phyloP scores from a whole-genome alignment of 2,888 invertebrate genomes.

The Drosophila infuscata region DNA sequence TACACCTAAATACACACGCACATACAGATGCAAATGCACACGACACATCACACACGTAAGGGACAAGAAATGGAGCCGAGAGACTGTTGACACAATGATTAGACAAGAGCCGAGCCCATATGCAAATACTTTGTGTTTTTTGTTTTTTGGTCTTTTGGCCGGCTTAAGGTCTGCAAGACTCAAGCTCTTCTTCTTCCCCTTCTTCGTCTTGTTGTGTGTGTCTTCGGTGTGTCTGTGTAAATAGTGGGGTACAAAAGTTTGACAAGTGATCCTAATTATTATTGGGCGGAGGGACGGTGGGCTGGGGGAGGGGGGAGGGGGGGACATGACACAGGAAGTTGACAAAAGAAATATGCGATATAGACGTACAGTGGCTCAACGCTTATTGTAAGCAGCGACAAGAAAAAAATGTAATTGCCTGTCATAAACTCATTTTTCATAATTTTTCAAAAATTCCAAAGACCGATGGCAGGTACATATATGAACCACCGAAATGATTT shows the following conservation, averaged over 20 bases:
- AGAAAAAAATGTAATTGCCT: too few relatives aligned
- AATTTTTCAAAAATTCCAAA: too few relatives aligned
- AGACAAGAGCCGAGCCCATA: conserved; percentile 70
- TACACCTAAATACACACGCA: conserved; percentile 54
- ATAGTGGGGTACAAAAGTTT: conserved; percentile 36
- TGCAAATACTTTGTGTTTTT: conserved; percentile 53
- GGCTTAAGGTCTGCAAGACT: conserved; percentile 31
- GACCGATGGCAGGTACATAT: too few relatives aligned
- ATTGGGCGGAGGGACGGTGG: conserved; percentile 19
- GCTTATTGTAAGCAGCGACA: too few relatives aligned
- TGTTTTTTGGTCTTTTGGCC: conserved; percentile 33
- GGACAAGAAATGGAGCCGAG: conserved; percentile 24
- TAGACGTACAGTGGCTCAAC: too few relatives aligned
- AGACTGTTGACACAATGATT: conserved; percentile 70
- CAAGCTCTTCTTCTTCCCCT: conserved; percentile 14
- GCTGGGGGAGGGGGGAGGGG: conserved; percentile 2
- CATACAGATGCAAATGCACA: conserved; percentile 3
- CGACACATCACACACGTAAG: conserved; percentile 3
- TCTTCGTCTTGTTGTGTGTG: background rate
- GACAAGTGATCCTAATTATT: conserved; percentile 63
- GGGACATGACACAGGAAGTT: conserved; percentile 53
- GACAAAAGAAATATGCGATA: conserved; percentile 42
- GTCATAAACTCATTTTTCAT: too few relatives aligned
- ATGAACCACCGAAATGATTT: too few relatives aligned
- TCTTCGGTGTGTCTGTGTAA: conserved; percentile 19